Percentiles rank a stretch among this genome's conserved stretches.
Conservation (phyloP, 2,888 invertebrate species). For the Drosophila formosana region DNA sequence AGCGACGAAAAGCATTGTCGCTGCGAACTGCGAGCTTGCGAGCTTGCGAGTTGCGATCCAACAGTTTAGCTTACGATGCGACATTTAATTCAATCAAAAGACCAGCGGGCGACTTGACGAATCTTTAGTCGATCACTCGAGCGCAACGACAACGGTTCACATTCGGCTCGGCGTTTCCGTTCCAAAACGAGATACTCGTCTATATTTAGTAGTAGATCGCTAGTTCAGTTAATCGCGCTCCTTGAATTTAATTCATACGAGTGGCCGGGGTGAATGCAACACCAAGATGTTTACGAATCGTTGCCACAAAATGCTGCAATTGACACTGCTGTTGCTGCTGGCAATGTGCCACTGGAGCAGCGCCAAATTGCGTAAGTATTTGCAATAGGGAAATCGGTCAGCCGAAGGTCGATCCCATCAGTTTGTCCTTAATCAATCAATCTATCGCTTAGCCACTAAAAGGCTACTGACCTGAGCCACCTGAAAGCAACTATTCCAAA, state of each 20-base stretch:
- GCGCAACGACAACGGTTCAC: conserved; percentile 65
- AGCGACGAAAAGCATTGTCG: conserved; percentile 32
- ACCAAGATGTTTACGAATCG: conserved; percentile 46
- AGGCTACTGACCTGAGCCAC: conserved; percentile 42
- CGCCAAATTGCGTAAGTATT: conserved; percentile 68
- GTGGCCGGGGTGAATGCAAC: conserved; percentile 29
- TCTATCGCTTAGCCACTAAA: neutral
- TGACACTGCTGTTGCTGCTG: conserved; percentile 36
- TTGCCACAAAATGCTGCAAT: conserved; percentile 21
- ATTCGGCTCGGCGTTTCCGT: conserved; percentile 32
- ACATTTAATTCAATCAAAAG: conserved; percentile 78
- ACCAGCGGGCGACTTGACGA: conserved; percentile 41
- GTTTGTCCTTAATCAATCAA: neutral
- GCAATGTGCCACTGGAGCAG: conserved; percentile 50
- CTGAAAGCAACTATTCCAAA: conserved; percentile 18
- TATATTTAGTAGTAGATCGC: conserved; percentile 8
- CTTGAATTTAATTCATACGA: conserved; percentile 45
- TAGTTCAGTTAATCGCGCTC: conserved; percentile 17
- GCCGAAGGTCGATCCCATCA: conserved; percentile 23
- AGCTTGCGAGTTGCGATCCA: conserved; percentile 16
- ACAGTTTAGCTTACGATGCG: conserved; percentile 44
- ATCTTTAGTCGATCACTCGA: conserved; percentile 71
- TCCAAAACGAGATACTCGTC: conserved; percentile 1
- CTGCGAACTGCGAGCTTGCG: conserved; percentile 2
- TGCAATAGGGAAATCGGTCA: conserved; percentile 6